Evolutionary conservation across 2,888 invertebrate genomes (phyloP), one percentile per base, ranked within the genome.

Genomic region (Linhomoeus sp.): DNA sequence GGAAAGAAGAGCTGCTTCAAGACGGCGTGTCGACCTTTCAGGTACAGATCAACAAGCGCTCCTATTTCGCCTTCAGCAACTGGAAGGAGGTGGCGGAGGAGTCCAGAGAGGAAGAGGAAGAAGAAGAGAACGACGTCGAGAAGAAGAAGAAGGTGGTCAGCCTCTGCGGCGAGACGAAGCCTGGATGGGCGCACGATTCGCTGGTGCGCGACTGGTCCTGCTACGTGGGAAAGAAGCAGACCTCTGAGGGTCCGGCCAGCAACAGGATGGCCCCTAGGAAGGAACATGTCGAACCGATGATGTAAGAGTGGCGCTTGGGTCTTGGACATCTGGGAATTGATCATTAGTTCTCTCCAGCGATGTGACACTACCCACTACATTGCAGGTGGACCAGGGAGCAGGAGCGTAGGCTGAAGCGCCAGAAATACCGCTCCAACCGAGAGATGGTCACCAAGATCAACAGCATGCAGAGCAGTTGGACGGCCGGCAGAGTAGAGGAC

Each of bases 1-100:
- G n/a, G n/a, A n/a, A n/a, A n/a, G n/a, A n/a, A n/a, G n/a, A n/a
- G n/a, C n/a, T n/a, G n/a, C n/a, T n/a, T n/a, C n/a, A n/a, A n/a
- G n/a, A n/a, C n/a, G n/a, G n/a, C 29, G 29, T 29, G 7, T 29
- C 7, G 64, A 71, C 71, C 2, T 71, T 71, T 58, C 71, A 72
- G 56, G 65, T 71, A 5, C 52, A 52, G n/a, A 61, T 70, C 19
- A 57, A 59, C 48, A 63, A 64, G 14, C 56, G 68, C 45, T 68
- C 67, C 49, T 71, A 66, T 55, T 72, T 72, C 60, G 70, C 69
- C 12, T 72, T 70, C 57, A 71, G 68, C 7, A 56, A 56, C 35
- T 72, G 65, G 50, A 54, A 51, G 26, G 50, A 64, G 49, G 47
- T 39, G 3, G 43, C 22, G 49, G 47, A 29, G 3, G 43, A 37